Conservation (phyloP, 2,888 invertebrate species). For the Cyclophora albipunctata region DNA sequence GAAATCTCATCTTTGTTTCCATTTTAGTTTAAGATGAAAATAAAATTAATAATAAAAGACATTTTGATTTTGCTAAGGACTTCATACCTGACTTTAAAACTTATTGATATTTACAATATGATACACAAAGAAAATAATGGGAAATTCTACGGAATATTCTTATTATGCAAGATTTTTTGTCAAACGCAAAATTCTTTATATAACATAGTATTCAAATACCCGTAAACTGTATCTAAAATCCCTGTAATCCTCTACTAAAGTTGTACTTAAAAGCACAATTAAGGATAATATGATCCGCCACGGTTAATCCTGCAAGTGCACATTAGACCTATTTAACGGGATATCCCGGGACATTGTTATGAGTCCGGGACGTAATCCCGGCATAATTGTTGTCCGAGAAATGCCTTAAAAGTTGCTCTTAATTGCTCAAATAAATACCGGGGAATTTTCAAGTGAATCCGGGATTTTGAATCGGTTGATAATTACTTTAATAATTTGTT, state of each 20-base stretch:
- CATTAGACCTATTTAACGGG: constrained; percentile 70
- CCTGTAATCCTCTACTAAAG: constrained; percentile 40
- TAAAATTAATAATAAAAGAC: too few relatives aligned
- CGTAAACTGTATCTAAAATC: background rate
- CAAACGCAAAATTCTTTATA: too few relatives aligned
- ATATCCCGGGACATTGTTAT: constrained; percentile 58
- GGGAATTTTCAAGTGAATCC: background rate
- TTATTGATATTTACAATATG: too few relatives aligned
- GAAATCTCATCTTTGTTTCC: too few relatives aligned
- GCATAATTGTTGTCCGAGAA: constrained; percentile 67
- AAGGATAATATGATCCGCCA: constrained; percentile 61
- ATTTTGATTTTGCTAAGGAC: too few relatives aligned
- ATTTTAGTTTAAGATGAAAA: too few relatives aligned
- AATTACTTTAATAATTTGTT: too few relatives aligned
- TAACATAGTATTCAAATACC: background rate
- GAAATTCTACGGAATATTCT: too few relatives aligned
- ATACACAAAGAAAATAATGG: too few relatives aligned
- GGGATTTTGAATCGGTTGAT: background rate
- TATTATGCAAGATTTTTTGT: too few relatives aligned
- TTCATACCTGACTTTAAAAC: too few relatives aligned
- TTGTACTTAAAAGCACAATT: constrained; percentile 60
- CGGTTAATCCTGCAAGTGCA: constrained; percentile 53
- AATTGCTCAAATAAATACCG: constrained; percentile 39
- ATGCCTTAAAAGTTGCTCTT: constrained; percentile 53
- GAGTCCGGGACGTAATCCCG: constrained; percentile 61